Evolutionary conservation across 2,888 invertebrate genomes (phyloP).

Genomic region (Ferrisia virgata): DNA sequence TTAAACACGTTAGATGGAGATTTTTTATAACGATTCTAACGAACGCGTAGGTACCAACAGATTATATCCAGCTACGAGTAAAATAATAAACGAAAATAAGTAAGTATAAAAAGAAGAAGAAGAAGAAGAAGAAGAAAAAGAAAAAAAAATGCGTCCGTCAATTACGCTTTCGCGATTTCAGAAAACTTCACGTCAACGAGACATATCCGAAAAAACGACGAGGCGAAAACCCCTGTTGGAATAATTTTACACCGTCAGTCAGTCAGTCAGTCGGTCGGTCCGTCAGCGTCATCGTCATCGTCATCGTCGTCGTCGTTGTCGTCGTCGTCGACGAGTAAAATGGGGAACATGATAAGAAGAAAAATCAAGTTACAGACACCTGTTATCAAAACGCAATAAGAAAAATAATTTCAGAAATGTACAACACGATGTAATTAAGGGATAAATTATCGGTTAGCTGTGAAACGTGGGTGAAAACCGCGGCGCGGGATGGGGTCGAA

Average conservation of each 20-base stretch:
- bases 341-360: constrained; percentile 14
- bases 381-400: constrained; percentile 42
- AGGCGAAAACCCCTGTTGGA: background rate
- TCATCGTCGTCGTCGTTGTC: too few relatives aligned
- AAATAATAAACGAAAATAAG: too few relatives aligned
- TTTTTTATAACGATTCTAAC: too few relatives aligned
- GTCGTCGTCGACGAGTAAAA: background rate
- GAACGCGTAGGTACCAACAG: too few relatives aligned
- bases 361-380: constrained; percentile 44
- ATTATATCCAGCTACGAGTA: too few relatives aligned
- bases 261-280: too few relatives aligned
- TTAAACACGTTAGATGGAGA: too few relatives aligned
- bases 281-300: too few relatives aligned
- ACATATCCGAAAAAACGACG: background rate
- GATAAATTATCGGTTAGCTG: constrained; percentile 44
- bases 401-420: constrained; percentile 45
- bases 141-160: background rate
- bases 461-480: constrained; percentile 35
- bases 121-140: too few relatives aligned
- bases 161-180: background rate
- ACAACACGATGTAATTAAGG: constrained; percentile 45
- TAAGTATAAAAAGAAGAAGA: too few relatives aligned
- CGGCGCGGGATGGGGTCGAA: constrained; percentile 9
- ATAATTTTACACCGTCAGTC: background rate
- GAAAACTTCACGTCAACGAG: background rate